A percentile compares a stretch with the other conserved stretches of the same genome.
Evolutionary conservation across 2,888 invertebrate species (phyloP).

Genomic region (Sphaerophoria taeniata): DNA sequence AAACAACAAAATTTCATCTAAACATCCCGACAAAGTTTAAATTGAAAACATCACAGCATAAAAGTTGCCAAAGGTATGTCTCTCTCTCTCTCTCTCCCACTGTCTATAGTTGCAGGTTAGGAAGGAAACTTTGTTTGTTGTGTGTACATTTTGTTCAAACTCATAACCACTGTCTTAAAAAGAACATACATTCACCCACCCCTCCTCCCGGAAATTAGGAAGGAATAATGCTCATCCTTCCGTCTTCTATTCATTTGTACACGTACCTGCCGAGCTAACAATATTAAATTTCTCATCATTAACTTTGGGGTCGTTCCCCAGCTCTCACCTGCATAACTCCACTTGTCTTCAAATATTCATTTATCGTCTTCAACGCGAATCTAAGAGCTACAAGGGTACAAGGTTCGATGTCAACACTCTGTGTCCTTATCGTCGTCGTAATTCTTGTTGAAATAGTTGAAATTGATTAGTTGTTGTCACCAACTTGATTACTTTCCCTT

Average conservation of each 20-base stretch:
- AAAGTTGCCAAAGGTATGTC: constrained; percentile 37
- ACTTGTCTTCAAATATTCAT: background rate
- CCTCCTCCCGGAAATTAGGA: background rate
- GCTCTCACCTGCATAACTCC: background rate
- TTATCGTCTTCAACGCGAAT: background rate
- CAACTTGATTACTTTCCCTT: constrained; percentile 69
- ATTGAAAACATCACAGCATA: constrained; percentile 66
- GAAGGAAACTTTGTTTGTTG: constrained; percentile 46
- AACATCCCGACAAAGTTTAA: constrained; percentile 62
- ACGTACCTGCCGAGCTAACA: constrained; percentile 42
- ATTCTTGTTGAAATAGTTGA: constrained; percentile 50
- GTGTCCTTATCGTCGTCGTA: background rate
- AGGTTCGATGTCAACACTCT: constrained; percentile 17
- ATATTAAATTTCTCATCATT: constrained; percentile 65
- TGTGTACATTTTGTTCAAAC: constrained; percentile 26
- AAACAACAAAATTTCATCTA: constrained; percentile 60
- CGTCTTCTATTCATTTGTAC: constrained; percentile 4
- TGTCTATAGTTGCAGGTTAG: constrained; percentile 24
- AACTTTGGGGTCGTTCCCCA: constrained; percentile 19
- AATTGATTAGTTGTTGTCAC: constrained; percentile 74
- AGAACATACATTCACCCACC: background rate
- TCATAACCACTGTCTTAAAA: constrained; percentile 42
- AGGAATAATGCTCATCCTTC: constrained; percentile 1
- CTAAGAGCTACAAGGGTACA: background rate
- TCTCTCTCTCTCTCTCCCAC: too few species aligned